These are phyloP conservation scores for Drosophila infuscata DNA, from an alignment of 2,888 invertebrate genomes.

Conservation along the genomic window DNA sequence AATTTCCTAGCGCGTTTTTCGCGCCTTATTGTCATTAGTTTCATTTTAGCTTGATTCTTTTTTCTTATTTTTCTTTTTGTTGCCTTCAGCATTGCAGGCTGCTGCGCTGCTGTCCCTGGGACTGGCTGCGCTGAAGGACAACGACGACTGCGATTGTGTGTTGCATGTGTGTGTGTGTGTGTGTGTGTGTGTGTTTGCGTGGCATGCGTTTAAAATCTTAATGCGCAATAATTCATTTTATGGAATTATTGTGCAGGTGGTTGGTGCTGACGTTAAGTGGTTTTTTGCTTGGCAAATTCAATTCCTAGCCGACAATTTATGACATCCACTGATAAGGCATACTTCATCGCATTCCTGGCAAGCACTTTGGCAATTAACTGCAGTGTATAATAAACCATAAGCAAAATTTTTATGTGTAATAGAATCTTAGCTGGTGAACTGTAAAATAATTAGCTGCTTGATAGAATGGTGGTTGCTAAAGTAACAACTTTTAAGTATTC, in stretches of 20 bases:
- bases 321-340: constrained; percentile 10
- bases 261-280: constrained; percentile 35
- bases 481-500: background rate
- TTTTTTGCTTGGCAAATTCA: constrained; percentile 52
- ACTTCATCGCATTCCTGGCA: constrained; percentile 1
- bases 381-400: background rate
- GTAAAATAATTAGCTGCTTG: background rate
- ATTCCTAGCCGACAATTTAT: constrained; percentile 29
- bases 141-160: constrained; percentile 22
- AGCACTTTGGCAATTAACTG: background rate
- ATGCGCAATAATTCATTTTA: constrained; percentile 71
- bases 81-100: constrained; percentile 67
- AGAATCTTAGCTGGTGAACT: background rate
- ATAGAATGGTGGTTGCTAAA: background rate
- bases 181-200: constrained; percentile 7
- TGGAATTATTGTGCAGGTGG: constrained; percentile 44
- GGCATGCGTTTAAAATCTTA: constrained; percentile 38
- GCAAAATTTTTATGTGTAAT: background rate
- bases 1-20: constrained; percentile 48
- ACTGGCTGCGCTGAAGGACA: constrained; percentile 53
- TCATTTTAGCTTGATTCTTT: constrained; percentile 13
- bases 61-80: constrained; percentile 16
- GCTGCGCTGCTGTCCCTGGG: constrained; percentile 68
- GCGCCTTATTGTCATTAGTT: constrained; percentile 70
- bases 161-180: constrained; percentile 9